phyloP scores from a whole-genome alignment of 2,888 invertebrate genomes.

The Macaria liturata region DNA sequence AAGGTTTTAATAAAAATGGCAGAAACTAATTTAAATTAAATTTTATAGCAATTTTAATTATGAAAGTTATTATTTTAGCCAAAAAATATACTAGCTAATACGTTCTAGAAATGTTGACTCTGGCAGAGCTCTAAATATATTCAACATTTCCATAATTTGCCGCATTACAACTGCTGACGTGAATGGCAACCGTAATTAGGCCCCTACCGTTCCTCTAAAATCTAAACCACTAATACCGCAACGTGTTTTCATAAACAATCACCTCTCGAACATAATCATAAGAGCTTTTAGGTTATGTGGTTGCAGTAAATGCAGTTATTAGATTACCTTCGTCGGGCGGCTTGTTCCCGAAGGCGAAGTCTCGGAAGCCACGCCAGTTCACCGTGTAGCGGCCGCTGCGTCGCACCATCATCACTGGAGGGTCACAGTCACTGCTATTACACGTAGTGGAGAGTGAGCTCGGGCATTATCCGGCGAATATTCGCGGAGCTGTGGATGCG shows the following conservation, averaged over 20 bases:
- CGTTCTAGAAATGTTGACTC: no score
- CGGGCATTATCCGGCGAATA: slow-evolving; percentile 49
- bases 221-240: slow-evolving; percentile 1
- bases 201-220: neutral
- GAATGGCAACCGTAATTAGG: slow-evolving; percentile 4
- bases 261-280: slow-evolving; percentile 16
- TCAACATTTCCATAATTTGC: no score
- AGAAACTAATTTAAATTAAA: no score
- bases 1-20: no score
- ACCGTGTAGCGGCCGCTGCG: slow-evolving; percentile 80
- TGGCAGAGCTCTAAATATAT: no score
- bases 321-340: slow-evolving; percentile 72
- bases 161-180: neutral
- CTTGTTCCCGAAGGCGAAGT: slow-evolving; percentile 73
- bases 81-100: no score
- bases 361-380: slow-evolving; percentile 79
- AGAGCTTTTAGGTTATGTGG: slow-evolving; percentile 55
- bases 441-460: slow-evolving; percentile 46
- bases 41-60: no score
- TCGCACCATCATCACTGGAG: slow-evolving; percentile 72
- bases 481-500: slow-evolving; percentile 55
- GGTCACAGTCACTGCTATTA: slow-evolving; percentile 31
- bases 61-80: no score
- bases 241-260: slow-evolving; percentile 1
- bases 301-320: slow-evolving; percentile 35